Conservation (phyloP, 2,888 invertebrate genomes). For the Melangyna quadrimaculata region DNA sequence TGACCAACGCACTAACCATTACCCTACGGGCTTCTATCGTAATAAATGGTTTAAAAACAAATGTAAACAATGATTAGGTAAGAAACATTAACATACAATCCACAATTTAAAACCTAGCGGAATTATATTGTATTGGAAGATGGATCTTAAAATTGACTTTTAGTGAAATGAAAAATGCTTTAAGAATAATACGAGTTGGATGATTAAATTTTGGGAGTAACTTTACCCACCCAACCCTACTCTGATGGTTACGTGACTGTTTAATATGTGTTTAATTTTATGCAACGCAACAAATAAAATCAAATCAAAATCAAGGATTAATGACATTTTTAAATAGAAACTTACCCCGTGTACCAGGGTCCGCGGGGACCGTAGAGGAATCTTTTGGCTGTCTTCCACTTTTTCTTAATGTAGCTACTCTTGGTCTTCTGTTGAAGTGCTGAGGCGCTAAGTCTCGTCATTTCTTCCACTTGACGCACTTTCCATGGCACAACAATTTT, state of each 20-base stretch:
- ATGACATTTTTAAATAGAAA: slow-evolving; percentile 51
- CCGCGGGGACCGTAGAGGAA: slow-evolving; percentile 83
- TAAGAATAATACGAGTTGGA: neutral
- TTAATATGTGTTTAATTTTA: neutral
- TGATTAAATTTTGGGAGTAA: neutral
- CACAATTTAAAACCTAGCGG: too few species aligned
- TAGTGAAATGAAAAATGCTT: too few species aligned
- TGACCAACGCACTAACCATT: too few species aligned
- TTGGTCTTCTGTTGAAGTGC: slow-evolving; percentile 82
- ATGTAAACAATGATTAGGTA: too few species aligned
- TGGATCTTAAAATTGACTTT: too few species aligned
- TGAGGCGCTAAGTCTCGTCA: slow-evolving; percentile 81
- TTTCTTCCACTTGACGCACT: slow-evolving; percentile 82
- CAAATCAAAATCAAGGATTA: neutral
- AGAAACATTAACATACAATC: too few species aligned
- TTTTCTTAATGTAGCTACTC: slow-evolving; percentile 81
- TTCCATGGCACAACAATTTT: slow-evolving; percentile 83
- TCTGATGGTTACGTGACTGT: neutral
- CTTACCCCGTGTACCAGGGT: slow-evolving; percentile 81
- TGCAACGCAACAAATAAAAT: neutral
- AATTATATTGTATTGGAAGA: too few species aligned
- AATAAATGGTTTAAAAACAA: too few species aligned
- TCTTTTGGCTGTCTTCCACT: slow-evolving; percentile 83
- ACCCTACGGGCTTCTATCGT: too few species aligned
- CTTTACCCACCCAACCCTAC: neutral